A percentile compares a stretch with the other conserved stretches of the same genome.
Conservation (phyloP, 2,797 vertebrate species). For the Epinephelus malabaricus region DNA sequence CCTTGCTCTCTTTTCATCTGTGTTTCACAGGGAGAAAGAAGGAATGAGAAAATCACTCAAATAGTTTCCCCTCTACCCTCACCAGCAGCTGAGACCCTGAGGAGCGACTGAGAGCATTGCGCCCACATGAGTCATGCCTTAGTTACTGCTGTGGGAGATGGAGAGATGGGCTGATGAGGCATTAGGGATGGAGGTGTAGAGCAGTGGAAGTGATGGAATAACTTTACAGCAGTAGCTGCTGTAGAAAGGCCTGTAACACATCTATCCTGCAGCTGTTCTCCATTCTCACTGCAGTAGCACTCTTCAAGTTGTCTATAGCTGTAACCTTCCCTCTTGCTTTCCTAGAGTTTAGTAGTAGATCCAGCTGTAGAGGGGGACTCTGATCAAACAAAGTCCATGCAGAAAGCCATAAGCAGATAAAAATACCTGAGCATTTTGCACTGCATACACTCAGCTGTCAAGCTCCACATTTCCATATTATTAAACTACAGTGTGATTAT, state of each 20-base stretch:
- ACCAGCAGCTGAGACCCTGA: conserved; percentile 66
- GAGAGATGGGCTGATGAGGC: conserved; percentile 62
- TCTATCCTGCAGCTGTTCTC: conserved; percentile 59
- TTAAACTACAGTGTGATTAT: conserved; percentile 21
- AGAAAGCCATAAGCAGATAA: background rate
- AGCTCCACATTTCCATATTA: background rate
- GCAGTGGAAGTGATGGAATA: conserved; percentile 54
- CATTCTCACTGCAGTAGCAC: conserved; percentile 25
- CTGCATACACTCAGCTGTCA: background rate
- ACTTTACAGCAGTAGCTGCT: conserved; percentile 54
- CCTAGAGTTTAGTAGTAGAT: conserved; percentile 9
- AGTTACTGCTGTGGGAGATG: conserved; percentile 68
- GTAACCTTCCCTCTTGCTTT: conserved; percentile 17
- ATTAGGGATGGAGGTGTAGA: conserved; percentile 65
- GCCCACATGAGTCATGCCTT: conserved; percentile 77
- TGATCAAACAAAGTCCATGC: background rate
- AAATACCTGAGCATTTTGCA: background rate
- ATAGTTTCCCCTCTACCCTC: conserved; percentile 68
- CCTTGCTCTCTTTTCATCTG: conserved; percentile 25
- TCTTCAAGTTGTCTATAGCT: conserved; percentile 4
- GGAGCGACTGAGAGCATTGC: conserved; percentile 50
- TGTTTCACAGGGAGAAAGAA: conserved; percentile 35
- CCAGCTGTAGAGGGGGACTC: background rate
- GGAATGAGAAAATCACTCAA: conserved; percentile 39
- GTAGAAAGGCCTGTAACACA: conserved; percentile 44